Conservation (phyloP, 2,113 vertebrate species). For the Cnemophilus loriae region DNA sequence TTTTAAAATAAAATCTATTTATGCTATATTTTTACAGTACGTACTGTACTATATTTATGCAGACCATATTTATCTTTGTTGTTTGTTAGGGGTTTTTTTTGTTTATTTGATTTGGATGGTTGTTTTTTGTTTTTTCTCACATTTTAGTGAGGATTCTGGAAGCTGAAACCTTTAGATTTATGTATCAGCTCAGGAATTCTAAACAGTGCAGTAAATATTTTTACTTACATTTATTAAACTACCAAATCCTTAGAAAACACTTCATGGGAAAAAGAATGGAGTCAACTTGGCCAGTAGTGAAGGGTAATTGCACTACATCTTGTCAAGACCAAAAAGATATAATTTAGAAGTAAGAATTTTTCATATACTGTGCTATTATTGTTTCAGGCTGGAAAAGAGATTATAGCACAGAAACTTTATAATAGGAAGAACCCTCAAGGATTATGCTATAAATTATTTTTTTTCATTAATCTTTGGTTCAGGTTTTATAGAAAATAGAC, state of each 20-base stretch:
- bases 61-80: not conserved
- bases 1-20: not conserved
- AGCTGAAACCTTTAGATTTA: not conserved
- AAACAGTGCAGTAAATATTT: not conserved
- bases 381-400: not conserved
- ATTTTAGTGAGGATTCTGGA: not conserved
- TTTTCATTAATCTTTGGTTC: not conserved
- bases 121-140: rapidly evolving
- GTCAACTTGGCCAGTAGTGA: not conserved
- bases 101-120: rapidly evolving
- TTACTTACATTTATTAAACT: not conserved
- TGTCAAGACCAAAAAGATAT: not conserved
- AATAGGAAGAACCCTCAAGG: rapidly evolving
- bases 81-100: not conserved
- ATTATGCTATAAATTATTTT: not conserved
- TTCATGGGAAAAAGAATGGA: not conserved
- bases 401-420: not conserved
- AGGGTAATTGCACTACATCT: not conserved
- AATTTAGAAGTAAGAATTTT: not conserved
- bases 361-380: not conserved
- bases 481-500: not conserved
- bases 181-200: not conserved
- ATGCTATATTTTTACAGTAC: not conserved
- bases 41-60: not conserved
- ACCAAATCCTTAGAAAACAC: not conserved